Percentiles rank a stretch among this genome's conserved stretches.
Evolutionary conservation across 2,888 invertebrate species (phyloP).

Genomic region (Heliconius sara): DNA sequence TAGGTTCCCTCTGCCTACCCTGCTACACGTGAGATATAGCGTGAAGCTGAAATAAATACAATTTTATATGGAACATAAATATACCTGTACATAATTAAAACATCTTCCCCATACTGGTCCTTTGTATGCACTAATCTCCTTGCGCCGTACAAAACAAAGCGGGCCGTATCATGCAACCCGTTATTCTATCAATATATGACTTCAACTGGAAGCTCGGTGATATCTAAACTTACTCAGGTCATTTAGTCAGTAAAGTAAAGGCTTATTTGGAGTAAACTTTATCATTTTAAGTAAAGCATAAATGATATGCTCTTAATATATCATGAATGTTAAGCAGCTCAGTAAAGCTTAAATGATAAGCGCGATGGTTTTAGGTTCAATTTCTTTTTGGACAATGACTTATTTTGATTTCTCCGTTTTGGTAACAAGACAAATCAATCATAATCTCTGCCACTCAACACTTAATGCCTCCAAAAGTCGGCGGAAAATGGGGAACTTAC

Average conservation of each 20-base stretch:
- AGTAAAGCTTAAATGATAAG: neutral
- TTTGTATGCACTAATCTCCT: constrained; percentile 12
- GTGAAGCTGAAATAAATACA: no score
- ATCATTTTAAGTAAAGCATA: neutral
- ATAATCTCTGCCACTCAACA: neutral
- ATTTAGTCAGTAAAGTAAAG: neutral
- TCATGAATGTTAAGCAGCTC: no score
- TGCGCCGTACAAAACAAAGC: neutral
- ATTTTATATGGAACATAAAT: no score
- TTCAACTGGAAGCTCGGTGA: neutral
- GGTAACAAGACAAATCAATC: no score
- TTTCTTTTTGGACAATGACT: no score
- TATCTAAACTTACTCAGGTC: neutral
- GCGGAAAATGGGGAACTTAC: no score
- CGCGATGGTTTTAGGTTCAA: no score
- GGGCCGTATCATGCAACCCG: no score
- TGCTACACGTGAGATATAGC: no score
- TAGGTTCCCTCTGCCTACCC: neutral
- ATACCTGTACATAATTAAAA: no score
- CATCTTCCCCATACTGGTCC: neutral
- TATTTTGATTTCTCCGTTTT: no score
- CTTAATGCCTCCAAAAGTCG: no score
- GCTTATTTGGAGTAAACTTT: neutral
- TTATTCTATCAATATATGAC: constrained; percentile 8
- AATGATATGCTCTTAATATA: neutral